Evolutionary conservation across 2,113 vertebrate species (phyloP), one percentile per base, ranked within the genome.

Genomic region (Eretmochelys imbricata): DNA sequence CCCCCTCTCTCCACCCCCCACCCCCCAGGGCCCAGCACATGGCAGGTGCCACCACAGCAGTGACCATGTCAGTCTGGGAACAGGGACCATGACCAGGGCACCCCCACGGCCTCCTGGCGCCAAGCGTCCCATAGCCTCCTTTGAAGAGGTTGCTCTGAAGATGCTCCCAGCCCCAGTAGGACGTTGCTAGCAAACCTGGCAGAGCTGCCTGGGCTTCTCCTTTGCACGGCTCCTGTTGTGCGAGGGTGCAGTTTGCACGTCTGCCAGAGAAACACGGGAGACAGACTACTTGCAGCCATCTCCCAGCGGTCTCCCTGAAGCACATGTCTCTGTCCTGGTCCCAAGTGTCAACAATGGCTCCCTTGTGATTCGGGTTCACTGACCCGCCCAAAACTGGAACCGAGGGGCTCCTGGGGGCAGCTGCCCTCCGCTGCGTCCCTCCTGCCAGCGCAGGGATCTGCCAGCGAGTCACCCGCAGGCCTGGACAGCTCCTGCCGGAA

Each of bases 191-290:
- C 84, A 87, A 82, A 27, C 42, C 54, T 51, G 1, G 38, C 59
- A 10, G 24, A 94, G 84, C 79, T 54, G 25, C 54, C 27, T 54
- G 9, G n/a, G 6, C 25, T 13, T 55, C 80, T 17, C 1, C 0
- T 16, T 31, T 50, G 48, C 17, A 49, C 89, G 89, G 92, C n/a
- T n/a, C 88, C 89, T 75, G 89, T 88, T 91, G 94, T 79, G 88
- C 94, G 89, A 97, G 82, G 89, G 83, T n/a, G 11, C 51, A 80
- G 50, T 72, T 89, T 51, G 27, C 84, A 83, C 27, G 89, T 93
- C 93, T 89, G 89, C 93, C 82, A 11, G 88, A 65, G 81, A 94
- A 95, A 95, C 75, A 69, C 85, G 93, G 92, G 53, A 46, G n/a
- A 55, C 10, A 10, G 65, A 50, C 83, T 82, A 87, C 88, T 89